Evolutionary conservation across 1,140 invertebrate species (phyloP), one percentile per base, ranked within the genome.

Genomic region (Acromyrmex charruanus): DNA sequence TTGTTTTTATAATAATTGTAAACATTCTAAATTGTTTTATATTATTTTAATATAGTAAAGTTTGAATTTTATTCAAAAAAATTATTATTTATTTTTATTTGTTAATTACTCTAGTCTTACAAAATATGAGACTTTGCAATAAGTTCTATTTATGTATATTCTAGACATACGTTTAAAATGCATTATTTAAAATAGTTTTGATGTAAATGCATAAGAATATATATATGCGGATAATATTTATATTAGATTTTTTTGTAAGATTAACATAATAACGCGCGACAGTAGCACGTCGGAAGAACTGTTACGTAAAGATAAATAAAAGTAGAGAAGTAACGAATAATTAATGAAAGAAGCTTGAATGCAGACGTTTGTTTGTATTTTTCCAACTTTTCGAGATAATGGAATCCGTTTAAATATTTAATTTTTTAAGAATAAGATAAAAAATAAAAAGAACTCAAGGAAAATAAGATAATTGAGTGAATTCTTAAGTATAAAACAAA

Each of bases 311-410:
- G 5, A 74, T 74, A 31, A 61, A 49, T 31, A 39, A 74, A 49
- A 59, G 16, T 14, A 16, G 6, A n/a, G 59, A 81, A 14, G 21
- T 31, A 61, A 49, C 4, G 7, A 51, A 82, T 51, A 68, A 68
- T 55, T 74, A 12, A 5, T 61, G 18, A 63, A 82, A 74, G 55
- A 74, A 4, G 4, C n/a, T 35, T 21, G 18, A 59, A 7, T 39
- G 31, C n/a, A 81, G 6, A 82, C 21, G 49, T 63, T 61, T 63
- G 12, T 16, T 51, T n/a, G 39, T 74, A 4, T 18, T 55, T 74
- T 21, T 74, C 18, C 2, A 71, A 35, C 14, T 84, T 74, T 49
- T 35, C 1, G 25, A 61, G 18, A 51, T 51, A 74, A 84, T 61
- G 35, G 16, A 58, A 2, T 12, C 28, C 14, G 51, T 21, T 35